Conservation (phyloP, 2,888 invertebrate species). For the Drosophila niveifrons region DNA sequence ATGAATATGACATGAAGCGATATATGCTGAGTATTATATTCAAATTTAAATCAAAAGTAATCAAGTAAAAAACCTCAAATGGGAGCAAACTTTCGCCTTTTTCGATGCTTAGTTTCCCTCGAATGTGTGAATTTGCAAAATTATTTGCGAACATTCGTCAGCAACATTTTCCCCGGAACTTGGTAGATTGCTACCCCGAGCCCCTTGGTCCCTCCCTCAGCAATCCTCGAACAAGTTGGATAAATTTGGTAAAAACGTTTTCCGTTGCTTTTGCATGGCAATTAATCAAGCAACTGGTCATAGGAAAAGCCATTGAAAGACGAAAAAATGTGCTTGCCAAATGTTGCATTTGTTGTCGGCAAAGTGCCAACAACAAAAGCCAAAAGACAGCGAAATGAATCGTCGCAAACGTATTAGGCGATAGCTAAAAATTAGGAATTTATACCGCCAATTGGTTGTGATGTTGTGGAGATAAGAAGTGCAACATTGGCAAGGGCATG, state of each 20-base stretch:
- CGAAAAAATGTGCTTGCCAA: conserved; percentile 29
- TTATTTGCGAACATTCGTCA: conserved; percentile 20
- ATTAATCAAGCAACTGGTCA: conserved; percentile 75
- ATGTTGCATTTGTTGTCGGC: conserved; percentile 39
- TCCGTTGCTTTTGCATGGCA: conserved; percentile 55
- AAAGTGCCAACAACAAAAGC: conserved; percentile 40
- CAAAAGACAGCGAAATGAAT: conserved; percentile 28
- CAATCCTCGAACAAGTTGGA: background rate
- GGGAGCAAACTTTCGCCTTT: conserved; percentile 42
- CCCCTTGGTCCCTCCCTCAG: background rate
- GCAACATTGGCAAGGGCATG: background rate
- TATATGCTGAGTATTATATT: no score
- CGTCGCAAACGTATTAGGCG: conserved; percentile 44
- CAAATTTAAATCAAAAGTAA: background rate
- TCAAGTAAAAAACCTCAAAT: background rate
- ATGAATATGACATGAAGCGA: no score
- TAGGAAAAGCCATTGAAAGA: conserved; percentile 51
- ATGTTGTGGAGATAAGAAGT: conserved; percentile 48
- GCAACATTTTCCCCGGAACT: conserved; percentile 54
- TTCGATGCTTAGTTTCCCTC: conserved; percentile 4
- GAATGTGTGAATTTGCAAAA: conserved; percentile 32
- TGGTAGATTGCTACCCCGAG: conserved; percentile 11
- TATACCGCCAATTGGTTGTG: conserved; percentile 52
- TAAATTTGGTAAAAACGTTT: conserved; percentile 57
- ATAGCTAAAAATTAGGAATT: conserved; percentile 57